Conservation (phyloP, 2,888 invertebrate species). For the Leptopilina myrica region DNA sequence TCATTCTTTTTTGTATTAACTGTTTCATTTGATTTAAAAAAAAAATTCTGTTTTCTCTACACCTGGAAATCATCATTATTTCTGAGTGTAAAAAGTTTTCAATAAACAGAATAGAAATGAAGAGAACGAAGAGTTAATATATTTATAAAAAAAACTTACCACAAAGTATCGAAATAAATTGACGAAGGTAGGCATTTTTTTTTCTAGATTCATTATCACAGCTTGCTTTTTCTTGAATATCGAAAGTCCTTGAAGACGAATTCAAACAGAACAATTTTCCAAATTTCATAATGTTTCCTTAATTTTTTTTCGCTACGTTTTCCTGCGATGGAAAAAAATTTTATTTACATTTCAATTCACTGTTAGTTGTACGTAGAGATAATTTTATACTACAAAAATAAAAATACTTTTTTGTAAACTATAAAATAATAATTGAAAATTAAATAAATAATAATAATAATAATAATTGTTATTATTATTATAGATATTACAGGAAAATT, state of each 20-base stretch:
- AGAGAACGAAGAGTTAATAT: too few relatives aligned
- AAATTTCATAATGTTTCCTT: not conserved
- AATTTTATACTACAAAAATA: not conserved
- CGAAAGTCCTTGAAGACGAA: not conserved
- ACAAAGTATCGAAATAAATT: constrained; percentile 2
- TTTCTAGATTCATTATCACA: not conserved
- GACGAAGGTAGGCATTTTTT: not conserved
- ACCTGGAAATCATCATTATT: too few relatives aligned
- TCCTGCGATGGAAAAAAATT: not conserved
- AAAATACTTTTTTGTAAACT: too few relatives aligned
- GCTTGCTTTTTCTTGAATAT: not conserved
- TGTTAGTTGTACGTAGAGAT: not conserved
- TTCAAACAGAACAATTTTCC: not conserved
- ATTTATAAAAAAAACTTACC: not conserved
- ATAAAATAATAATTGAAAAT: too few relatives aligned
- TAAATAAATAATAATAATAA: too few relatives aligned
- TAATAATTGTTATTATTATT: too few relatives aligned
- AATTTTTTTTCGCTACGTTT: not conserved
- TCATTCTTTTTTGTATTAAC: too few relatives aligned
- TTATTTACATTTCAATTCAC: not conserved
- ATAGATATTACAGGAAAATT: too few relatives aligned
- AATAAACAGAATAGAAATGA: too few relatives aligned
- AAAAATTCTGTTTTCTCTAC: too few relatives aligned
- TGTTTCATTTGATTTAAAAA: too few relatives aligned
- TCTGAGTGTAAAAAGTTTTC: too few relatives aligned